Conservation (phyloP, 2,113 vertebrate species). For the Uropsilus gracilis region DNA sequence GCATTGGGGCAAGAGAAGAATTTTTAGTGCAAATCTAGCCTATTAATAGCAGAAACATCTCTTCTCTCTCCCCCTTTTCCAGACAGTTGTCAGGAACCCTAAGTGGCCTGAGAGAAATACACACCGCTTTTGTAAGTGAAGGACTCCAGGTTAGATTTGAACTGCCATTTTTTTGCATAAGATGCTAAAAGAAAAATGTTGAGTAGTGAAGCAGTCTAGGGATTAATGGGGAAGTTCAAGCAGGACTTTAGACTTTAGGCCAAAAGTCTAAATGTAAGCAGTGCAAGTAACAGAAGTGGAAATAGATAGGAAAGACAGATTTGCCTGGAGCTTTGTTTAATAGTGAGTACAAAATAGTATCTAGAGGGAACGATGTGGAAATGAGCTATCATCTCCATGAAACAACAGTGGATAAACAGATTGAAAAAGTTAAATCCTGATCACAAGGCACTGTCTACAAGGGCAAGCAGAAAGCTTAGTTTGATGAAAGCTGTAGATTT, state of each 20-base stretch:
- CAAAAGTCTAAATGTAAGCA: no score
- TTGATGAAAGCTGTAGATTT: conserved; percentile 1
- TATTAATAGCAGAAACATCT: neutral
- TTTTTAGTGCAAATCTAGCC: neutral
- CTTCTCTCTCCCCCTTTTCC: neutral
- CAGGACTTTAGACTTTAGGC: no score
- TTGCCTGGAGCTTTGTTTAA: neutral
- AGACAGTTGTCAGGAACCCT: neutral
- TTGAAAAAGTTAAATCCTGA: neutral
- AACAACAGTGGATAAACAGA: neutral
- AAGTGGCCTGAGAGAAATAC: neutral
- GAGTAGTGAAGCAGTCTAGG: neutral
- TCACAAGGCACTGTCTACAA: neutral
- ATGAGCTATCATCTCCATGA: neutral
- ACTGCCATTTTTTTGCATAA: neutral
- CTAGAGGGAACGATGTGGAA: neutral
- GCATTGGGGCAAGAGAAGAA: neutral
- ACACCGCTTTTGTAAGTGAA: neutral
- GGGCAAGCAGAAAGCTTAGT: neutral
- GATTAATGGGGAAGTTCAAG: neutral
- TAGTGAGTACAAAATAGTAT: neutral
- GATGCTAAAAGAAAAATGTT: neutral
- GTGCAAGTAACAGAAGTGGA: neutral
- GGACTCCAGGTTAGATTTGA: neutral
- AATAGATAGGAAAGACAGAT: neutral